Evolutionary conservation across 2,888 invertebrate genomes (phyloP).

Genomic region (Drosophila buzzatii): DNA sequence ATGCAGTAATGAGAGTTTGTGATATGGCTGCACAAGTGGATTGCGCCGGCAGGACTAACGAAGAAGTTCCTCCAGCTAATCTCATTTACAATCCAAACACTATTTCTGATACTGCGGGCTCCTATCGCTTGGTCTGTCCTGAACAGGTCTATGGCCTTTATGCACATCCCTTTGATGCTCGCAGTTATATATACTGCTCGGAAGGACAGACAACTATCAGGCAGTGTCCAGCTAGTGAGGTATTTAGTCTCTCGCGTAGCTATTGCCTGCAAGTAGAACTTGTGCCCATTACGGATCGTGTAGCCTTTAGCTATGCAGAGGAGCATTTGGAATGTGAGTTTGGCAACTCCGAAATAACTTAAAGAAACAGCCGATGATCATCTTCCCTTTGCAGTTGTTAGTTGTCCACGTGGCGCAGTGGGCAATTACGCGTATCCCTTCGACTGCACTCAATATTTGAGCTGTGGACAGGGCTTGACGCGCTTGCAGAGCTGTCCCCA

Average conservation of each 20-base stretch:
- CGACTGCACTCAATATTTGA: slow-evolving; percentile 88
- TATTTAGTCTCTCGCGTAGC: slow-evolving; percentile 64
- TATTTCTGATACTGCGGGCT: not conserved
- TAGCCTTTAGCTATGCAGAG: slow-evolving; percentile 17
- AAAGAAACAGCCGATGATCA: not conserved
- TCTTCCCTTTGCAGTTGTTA: slow-evolving; percentile 43
- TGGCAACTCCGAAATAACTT: too few species aligned
- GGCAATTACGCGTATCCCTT: slow-evolving; percentile 88
- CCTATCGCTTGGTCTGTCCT: slow-evolving; percentile 57
- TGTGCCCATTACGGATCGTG: slow-evolving; percentile 51
- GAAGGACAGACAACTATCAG: slow-evolving; percentile 51
- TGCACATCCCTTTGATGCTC: slow-evolving; percentile 66
- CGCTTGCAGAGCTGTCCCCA: slow-evolving; percentile 87
- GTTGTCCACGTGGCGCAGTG: slow-evolving; percentile 86
- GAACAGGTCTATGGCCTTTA: slow-evolving; percentile 55
- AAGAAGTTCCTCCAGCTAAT: too few species aligned
- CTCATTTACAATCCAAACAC: not conserved
- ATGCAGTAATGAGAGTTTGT: slow-evolving; percentile 86
- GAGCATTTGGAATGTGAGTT: slow-evolving; percentile 51
- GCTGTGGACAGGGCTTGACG: slow-evolving; percentile 88
- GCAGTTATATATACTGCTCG: slow-evolving; percentile 56
- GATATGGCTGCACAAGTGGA: slow-evolving; percentile 87
- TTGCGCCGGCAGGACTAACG: slow-evolving; percentile 77
- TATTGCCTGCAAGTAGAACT: slow-evolving; percentile 44
- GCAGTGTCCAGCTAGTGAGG: slow-evolving; percentile 38